Percentiles rank a stretch among this genome's conserved stretches.
Evolutionary conservation across 2,113 vertebrate genomes (phyloP).

Genomic region (Tyrannus savana): DNA sequence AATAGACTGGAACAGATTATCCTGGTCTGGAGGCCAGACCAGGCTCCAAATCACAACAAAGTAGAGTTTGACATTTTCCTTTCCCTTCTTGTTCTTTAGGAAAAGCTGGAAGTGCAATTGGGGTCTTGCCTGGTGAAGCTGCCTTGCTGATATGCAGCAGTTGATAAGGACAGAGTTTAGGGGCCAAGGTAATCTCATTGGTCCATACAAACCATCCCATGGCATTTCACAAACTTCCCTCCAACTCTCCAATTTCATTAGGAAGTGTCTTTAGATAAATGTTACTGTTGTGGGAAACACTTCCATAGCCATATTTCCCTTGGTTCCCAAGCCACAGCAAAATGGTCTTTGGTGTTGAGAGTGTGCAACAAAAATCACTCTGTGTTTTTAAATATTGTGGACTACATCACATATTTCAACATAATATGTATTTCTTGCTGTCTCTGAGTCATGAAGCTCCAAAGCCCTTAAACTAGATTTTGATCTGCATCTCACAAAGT

Average conservation of each 20-base stretch:
- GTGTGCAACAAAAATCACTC: not conserved
- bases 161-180: not conserved
- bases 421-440: not conserved
- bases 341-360: not conserved
- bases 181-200: not conserved
- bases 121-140: constrained; percentile 18
- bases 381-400: not conserved
- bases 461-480: not conserved
- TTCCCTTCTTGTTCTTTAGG: not conserved
- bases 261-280: not conserved
- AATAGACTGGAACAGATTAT: not conserved
- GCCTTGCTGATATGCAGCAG: not conserved
- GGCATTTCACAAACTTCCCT: not conserved
- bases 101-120: constrained; percentile 12
- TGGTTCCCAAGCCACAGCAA: not conserved
- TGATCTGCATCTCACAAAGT: not conserved
- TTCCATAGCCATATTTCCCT: not conserved
- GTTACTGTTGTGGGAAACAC: not conserved
- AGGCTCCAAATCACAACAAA: not conserved
- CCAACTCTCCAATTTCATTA: not conserved
- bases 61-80: constrained; percentile 16
- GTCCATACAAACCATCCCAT: not conserved
- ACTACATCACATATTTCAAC: not conserved
- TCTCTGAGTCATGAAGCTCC: not conserved
- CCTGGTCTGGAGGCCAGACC: not conserved